Evolutionary conservation across 2,888 invertebrate species (phyloP), one percentile per base, ranked within the genome.

Genomic region (Nomada fabriciana): DNA sequence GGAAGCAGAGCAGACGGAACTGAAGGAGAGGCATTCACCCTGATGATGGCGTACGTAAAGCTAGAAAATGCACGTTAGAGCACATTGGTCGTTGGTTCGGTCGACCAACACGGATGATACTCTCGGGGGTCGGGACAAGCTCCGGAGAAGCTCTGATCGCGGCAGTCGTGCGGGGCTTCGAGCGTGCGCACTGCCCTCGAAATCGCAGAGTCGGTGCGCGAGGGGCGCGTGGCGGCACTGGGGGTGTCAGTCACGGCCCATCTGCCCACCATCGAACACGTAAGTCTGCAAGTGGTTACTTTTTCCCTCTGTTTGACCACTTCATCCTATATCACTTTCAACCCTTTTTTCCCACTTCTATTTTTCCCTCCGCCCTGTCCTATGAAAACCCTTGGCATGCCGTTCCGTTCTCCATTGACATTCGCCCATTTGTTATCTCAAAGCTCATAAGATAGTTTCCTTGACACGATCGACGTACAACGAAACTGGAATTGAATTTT

Each of bases 241-340:
- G 92, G 93, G 93, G 90, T 93, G 92, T 92, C 92, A 94, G 93
- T 94, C 93, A 93, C 92, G 93, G 93, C 92, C 93, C 91, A 92
- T 91, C 93, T 91, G 93, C 91, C 92, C 91, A 91, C 88, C 92
- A 91, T 89, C 91, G 91, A 92, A 88, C 93, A 94, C 93, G 93
- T 93, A 93, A 93, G 93, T 93, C 87, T 75, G 76, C 80, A 68
- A 82, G 42, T 74, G 74, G 69, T 83, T 81, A 68, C 69, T 72
- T 60, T 72, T 83, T 50, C n/a, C 65, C 42, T 50, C 42, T 74
- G 65, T 61, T 61, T 57, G 20, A 69, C 57, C 65, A 43, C n/a
- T 69, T 59, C 59, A 52, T 25, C 47, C 47, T 25, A 2, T n/a
- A 2, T n/a, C 25, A 43, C 23, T 15, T 20, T 53, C 23, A 15